Percentiles rank a stretch among this genome's conserved stretches.
phyloP scores from a whole-genome alignment of 2,113 vertebrate species.

The Rhineura floridana region DNA sequence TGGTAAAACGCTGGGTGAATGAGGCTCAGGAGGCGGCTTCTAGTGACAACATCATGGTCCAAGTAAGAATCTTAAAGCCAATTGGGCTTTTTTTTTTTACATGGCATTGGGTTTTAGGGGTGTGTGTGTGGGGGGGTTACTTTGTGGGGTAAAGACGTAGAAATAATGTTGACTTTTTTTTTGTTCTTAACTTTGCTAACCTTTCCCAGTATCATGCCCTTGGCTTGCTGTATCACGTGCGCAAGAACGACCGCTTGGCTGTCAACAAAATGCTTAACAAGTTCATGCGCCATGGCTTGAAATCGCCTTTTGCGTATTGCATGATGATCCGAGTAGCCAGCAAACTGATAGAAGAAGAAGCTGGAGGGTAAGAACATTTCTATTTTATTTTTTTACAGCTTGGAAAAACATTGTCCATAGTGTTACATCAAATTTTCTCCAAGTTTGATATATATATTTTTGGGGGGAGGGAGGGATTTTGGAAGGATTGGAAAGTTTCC shows the following conservation, averaged over 20 bases:
- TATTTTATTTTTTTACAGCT: neutral
- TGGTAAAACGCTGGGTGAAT: slow-evolving; percentile 86
- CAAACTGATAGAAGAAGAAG: slow-evolving; percentile 83
- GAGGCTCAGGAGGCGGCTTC: slow-evolving; percentile 86
- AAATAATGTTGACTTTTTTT: neutral
- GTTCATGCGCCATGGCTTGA: slow-evolving; percentile 81
- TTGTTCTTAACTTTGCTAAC: slow-evolving; percentile 9
- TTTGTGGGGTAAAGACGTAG: neutral
- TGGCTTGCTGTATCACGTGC: slow-evolving; percentile 82
- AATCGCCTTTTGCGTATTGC: slow-evolving; percentile 84
- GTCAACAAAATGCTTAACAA: slow-evolving; percentile 86
- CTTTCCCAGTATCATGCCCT: slow-evolving; percentile 79
- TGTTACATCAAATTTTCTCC: neutral
- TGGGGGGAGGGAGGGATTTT: neutral
- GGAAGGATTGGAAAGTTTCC: neutral
- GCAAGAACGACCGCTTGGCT: slow-evolving; percentile 82
- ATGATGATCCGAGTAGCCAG: slow-evolving; percentile 85
- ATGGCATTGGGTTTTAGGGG: neutral
- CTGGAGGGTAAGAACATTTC: slow-evolving; percentile 73
- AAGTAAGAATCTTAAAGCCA: slow-evolving; percentile 67
- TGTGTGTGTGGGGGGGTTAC: rapidly evolving
- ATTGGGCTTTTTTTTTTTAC: neutral
- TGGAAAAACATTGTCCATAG: neutral
- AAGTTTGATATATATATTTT: neutral
- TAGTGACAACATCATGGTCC: slow-evolving; percentile 86